These are phyloP conservation scores for Gulo gulo DNA, from an alignment of 2,113 vertebrate species.

Conservation along the genomic window DNA sequence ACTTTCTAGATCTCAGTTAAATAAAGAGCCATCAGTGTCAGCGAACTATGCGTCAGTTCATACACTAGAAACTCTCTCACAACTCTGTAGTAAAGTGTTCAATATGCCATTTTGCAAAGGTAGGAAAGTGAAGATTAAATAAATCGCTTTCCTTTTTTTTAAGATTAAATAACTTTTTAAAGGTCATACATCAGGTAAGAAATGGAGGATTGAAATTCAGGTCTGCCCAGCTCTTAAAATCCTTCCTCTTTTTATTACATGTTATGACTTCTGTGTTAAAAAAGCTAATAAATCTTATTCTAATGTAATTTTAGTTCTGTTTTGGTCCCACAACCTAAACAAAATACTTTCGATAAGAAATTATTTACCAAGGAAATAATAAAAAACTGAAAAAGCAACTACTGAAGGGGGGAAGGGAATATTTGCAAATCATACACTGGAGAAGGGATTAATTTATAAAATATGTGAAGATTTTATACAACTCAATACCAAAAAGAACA, in stretches of 20 bases:
- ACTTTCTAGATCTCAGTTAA: not conserved
- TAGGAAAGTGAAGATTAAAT: not conserved
- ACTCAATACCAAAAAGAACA: not conserved
- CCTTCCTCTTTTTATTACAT: not conserved
- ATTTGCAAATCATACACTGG: not conserved
- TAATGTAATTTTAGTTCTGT: not conserved
- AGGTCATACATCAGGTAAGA: not conserved
- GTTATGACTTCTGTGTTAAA: not conserved
- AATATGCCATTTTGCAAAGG: not conserved
- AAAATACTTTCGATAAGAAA: not conserved
- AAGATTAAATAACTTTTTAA: not conserved
- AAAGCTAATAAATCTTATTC: not conserved
- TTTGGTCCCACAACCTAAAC: not conserved
- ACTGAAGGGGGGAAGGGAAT: not conserved
- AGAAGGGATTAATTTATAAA: not conserved
- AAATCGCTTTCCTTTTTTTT: not conserved
- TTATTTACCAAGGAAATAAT: not conserved
- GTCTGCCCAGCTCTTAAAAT: not conserved
- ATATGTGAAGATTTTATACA: not conserved
- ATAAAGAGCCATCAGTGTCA: not conserved
- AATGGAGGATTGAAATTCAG: not conserved
- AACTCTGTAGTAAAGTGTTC: not conserved
- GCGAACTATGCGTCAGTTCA: not conserved
- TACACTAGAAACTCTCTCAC: not conserved
- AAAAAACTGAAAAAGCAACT: not conserved